These are phyloP conservation scores for Plutella xylostella DNA, from an alignment of 2,888 invertebrate species.

Conservation along the genomic window DNA sequence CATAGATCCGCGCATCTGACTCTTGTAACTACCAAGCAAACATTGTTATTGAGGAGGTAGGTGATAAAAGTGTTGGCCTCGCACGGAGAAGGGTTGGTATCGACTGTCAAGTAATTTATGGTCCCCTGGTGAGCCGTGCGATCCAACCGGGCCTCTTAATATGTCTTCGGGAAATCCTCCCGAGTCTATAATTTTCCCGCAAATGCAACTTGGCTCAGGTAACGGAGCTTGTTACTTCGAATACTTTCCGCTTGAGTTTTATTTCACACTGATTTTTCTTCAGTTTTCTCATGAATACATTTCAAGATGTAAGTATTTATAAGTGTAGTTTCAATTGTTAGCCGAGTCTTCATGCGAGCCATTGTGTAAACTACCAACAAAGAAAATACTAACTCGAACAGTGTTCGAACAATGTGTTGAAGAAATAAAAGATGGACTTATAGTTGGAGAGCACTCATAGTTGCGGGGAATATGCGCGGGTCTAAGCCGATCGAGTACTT, in stretches of 20 bases:
- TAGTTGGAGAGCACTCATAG: slow-evolving; percentile 52
- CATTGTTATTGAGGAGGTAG: slow-evolving; percentile 31
- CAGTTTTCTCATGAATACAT: no score
- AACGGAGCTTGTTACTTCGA: slow-evolving; percentile 15
- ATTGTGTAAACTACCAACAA: no score
- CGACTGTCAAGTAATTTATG: slow-evolving; percentile 46
- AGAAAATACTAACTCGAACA: no score
- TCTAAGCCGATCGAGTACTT: slow-evolving; percentile 59
- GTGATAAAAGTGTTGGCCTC: slow-evolving; percentile 35
- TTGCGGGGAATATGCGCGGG: slow-evolving; percentile 49
- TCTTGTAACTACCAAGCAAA: slow-evolving; percentile 19
- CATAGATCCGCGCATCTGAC: no score
- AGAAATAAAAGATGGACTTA: slow-evolving; percentile 38
- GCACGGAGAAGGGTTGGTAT: slow-evolving; percentile 38
- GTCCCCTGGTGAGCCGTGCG: slow-evolving; percentile 40
- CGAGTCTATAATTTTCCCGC: slow-evolving; percentile 46
- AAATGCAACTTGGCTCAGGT: slow-evolving; percentile 28
- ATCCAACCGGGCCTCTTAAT: slow-evolving; percentile 43
- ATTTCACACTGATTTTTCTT: no score
- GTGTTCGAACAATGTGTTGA: slow-evolving; percentile 32
- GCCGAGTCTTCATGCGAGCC: no score
- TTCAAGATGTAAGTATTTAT: no score
- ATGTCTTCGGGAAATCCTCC: slow-evolving; percentile 49
- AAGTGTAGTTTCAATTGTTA: no score
- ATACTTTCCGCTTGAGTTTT: neutral